phyloP scores from a whole-genome alignment of 2,888 invertebrate species.

The Phortica okadai region DNA sequence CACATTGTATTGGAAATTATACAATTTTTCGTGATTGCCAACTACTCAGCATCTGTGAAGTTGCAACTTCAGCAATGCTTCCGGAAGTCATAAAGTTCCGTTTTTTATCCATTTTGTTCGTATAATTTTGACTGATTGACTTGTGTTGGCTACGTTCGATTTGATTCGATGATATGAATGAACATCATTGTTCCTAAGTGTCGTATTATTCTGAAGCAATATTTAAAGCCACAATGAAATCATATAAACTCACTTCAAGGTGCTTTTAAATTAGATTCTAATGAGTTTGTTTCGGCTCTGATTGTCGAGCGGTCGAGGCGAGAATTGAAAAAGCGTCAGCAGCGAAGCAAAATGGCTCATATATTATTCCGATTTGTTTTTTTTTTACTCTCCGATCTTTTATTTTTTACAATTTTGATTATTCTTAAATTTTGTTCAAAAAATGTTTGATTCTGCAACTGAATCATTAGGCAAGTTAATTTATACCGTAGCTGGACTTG shows the following conservation, averaged over 20 bases:
- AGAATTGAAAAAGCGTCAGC: slow-evolving; percentile 1
- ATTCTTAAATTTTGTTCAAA: too few species aligned
- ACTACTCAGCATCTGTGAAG: neutral
- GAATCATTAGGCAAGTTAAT: neutral
- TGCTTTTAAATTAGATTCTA: slow-evolving; percentile 51
- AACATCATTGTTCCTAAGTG: neutral
- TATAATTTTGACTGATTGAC: slow-evolving; percentile 16
- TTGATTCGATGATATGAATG: neutral
- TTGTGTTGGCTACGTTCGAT: neutral
- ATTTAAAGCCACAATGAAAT: neutral
- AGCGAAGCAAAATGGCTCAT: slow-evolving; percentile 28
- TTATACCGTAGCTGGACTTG: slow-evolving; percentile 50
- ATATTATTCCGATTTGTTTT: neutral
- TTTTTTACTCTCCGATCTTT: neutral
- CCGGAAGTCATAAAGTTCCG: slow-evolving; percentile 1
- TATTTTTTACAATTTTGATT: neutral
- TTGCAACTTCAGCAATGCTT: slow-evolving; percentile 6
- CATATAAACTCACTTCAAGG: slow-evolving; percentile 49
- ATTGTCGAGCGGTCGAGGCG: neutral
- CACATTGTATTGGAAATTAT: neutral
- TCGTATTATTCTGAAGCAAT: neutral
- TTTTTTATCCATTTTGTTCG: neutral
- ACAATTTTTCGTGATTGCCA: neutral
- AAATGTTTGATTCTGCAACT: too few species aligned
- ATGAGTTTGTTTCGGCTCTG: slow-evolving; percentile 29